Evolutionary conservation across 2,888 invertebrate genomes (phyloP), one percentile per base, ranked within the genome.

Genomic region (Harpalus rufipes): DNA sequence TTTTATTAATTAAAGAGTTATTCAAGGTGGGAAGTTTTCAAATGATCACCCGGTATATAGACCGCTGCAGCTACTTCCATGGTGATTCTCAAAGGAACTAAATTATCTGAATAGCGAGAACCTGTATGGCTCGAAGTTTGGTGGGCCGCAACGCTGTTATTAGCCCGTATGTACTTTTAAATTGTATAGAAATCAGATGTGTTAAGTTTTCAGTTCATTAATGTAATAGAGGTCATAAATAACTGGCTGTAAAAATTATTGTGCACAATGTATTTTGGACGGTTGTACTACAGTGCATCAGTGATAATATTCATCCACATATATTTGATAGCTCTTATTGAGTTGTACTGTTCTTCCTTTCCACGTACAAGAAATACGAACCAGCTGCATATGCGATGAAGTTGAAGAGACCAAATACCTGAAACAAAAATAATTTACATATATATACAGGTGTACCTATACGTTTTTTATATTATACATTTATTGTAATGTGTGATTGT

Each of bases 381-480:
- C 96, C 96, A 86, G 93, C 94, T 51, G 93, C 96, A 89, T 97
- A 97, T 25, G 95, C 96, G 81, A 95, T 88, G 68, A 95, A 95
- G 91, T 97, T 97, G 91, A 97, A 94, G 59, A 97, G 90, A 85
- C 96, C 97, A 89, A 97, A 96, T 81, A 95, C 93, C 96, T 96
- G 92, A 12, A 92, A 91, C 88, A 86, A 87, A 85, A 86, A 16
- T 5, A 8, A n/a, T n/a, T n/a, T 61, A 61, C 4, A 61, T 61
- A 16, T 2, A 16, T 18, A 61, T 18, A 7, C 18, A 1, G 6
- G 1, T 7, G 41, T 65, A 8, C 1, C 12, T 8, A 10, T 5
- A 82, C 79, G 61, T 14, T 44, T 85, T 56, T 32, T 32, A 7
- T 61, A n/a, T n/a, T n/a, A n/a, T n/a, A n/a, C n/a, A n/a, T n/a